Conservation (phyloP, 2,888 invertebrate species). For the Eristalis intricaria region DNA sequence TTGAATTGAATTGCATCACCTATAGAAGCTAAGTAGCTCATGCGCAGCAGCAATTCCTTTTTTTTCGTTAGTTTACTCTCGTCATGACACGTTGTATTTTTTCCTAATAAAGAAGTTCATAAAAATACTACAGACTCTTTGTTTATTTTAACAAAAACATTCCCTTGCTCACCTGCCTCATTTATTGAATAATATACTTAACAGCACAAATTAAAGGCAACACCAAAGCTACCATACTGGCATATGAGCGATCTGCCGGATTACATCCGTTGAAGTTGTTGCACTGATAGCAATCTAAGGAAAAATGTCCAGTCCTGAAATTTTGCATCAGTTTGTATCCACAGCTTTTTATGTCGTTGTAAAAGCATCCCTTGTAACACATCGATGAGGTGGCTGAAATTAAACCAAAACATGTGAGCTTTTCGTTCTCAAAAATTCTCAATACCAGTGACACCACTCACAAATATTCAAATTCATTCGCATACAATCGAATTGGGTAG, state of each 20-base stretch:
- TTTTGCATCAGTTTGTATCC: neutral
- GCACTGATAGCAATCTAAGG: neutral
- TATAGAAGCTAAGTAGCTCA: too few relatives aligned
- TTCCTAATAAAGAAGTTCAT: too few relatives aligned
- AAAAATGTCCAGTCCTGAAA: neutral
- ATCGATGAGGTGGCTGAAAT: neutral
- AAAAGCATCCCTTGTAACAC: neutral
- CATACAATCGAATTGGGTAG: neutral
- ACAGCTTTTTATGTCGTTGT: neutral
- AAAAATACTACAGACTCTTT: too few relatives aligned
- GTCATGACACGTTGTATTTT: too few relatives aligned
- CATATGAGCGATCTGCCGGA: neutral
- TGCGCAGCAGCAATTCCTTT: too few relatives aligned
- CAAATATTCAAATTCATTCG: neutral
- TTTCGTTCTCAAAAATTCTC: neutral
- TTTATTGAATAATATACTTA: neutral
- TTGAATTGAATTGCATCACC: too few relatives aligned
- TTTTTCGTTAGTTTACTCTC: too few relatives aligned
- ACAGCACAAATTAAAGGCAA: neutral
- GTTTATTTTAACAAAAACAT: too few relatives aligned
- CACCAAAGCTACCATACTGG: neutral
- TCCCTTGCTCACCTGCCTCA: too few relatives aligned
- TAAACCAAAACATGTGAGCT: neutral
- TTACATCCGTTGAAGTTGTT: neutral
- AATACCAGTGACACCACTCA: neutral